Evolutionary conservation across 2,797 vertebrate species (phyloP), one percentile per base, ranked within the genome.

Genomic region (Tragopan temminckii): DNA sequence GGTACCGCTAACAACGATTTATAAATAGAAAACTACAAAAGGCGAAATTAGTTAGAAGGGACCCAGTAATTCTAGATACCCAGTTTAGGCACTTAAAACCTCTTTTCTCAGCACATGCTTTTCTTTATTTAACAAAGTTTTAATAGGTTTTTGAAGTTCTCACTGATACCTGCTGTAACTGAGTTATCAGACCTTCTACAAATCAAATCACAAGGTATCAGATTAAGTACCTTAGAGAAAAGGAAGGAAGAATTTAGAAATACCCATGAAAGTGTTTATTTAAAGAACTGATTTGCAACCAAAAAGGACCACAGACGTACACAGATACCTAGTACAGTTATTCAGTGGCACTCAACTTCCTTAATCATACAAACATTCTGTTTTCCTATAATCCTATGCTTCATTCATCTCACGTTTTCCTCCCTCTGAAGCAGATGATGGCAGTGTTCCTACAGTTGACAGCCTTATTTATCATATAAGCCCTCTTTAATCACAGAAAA

Each of bases 1-100:
- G 23, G 62, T 88, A 61, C 58, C 68, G 42, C 82, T 85, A 68
- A 91, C 93, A 94, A 50, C 72, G 70, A 42, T 45, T 85, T 85
- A 71, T 45, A 88, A 91, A 75, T 68, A 94, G 58, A 62, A 43
- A 93, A 94, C 82, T 70, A 48, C 77, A 80, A 36, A 78, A 83
- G 67, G 45, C 75, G 25, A 84, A 91, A 91, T 90, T 69, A 83
- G 77, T 76, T 66, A 62, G 42, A 83, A 91, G 59, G 43, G 89
- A 66, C 45, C 31, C 33, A 21, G 78, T 82, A 84, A 90, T 94
- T 93, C 71, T 80, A 94, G 64, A 70, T 55, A 92, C 6, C 21
- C 24, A 84, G n/a, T 66, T 24, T 33, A 66, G 43, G n/a, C 21
- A 25, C 43, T 66, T 9, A 66, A 16, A 46, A 42, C 8, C 64